phyloP scores from a whole-genome alignment of 2,888 invertebrate genomes.

The Mesoligia furuncula region DNA sequence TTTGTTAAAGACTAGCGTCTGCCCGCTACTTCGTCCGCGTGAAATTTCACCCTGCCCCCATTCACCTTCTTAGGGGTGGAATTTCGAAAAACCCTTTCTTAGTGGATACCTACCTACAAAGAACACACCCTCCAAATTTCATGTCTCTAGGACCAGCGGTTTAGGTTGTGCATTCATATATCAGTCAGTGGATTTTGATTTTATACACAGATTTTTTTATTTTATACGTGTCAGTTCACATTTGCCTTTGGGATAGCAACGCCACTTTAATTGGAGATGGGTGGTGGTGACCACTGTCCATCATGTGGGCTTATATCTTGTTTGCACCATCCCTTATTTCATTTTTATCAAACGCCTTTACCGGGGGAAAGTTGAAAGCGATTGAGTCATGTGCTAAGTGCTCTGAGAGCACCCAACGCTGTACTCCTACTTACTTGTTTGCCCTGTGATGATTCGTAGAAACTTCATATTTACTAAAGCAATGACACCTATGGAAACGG shows the following conservation, averaged over 20 bases:
- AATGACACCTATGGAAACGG: neutral
- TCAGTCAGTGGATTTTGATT: too few relatives aligned
- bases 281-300: neutral
- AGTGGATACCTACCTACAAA: too few relatives aligned
- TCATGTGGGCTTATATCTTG: neutral
- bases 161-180: too few relatives aligned
- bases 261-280: too few relatives aligned
- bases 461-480: neutral
- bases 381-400: conserved; percentile 18
- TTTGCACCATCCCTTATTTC: neutral
- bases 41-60: too few relatives aligned
- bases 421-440: conserved; percentile 7
- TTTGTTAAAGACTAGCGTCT: too few relatives aligned
- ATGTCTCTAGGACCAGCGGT: too few relatives aligned
- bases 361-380: neutral
- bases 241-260: neutral
- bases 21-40: too few relatives aligned
- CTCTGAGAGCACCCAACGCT: neutral
- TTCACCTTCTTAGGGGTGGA: too few relatives aligned
- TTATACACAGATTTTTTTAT: too few relatives aligned
- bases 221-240: neutral
- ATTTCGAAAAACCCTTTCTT: too few relatives aligned
- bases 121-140: too few relatives aligned
- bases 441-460: conserved; percentile 3
- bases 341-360: neutral